phyloP scores from a whole-genome alignment of 2,113 vertebrate genomes.

The Rhombomys opimus region DNA sequence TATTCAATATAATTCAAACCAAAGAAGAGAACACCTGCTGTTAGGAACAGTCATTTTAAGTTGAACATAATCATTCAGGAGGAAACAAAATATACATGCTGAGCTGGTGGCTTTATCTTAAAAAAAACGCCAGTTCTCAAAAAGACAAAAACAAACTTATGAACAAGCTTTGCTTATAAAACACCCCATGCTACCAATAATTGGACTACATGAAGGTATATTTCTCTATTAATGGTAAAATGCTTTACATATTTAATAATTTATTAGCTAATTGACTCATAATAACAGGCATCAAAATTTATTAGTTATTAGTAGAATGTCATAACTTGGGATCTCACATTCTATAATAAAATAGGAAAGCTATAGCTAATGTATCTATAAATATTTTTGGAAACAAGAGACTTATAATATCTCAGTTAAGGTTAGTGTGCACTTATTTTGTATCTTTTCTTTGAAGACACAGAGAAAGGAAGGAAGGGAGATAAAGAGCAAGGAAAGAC shows the following conservation, averaged over 20 bases:
- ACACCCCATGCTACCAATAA: slow-evolving; percentile 3
- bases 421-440: not conserved
- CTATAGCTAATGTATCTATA: not conserved
- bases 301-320: not conserved
- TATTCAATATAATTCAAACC: slow-evolving; percentile 43
- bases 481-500: not conserved
- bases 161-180: slow-evolving; percentile 1
- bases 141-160: slow-evolving; percentile 41
- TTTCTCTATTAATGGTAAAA: slow-evolving; percentile 6
- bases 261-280: not conserved
- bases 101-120: slow-evolving; percentile 45
- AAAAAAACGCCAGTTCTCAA: slow-evolving; percentile 40
- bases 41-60: slow-evolving; percentile 59
- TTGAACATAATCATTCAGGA: slow-evolving; percentile 65
- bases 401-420: not conserved
- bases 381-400: not conserved
- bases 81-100: not conserved
- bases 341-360: not conserved
- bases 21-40: slow-evolving; percentile 48
- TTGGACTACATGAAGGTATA: not conserved
- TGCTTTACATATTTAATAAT: not conserved
- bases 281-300: not conserved
- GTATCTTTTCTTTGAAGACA: not conserved
- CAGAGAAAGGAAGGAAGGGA: not conserved
- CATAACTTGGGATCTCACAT: not conserved